Base-by-base conservation (phyloP, 2,113 vertebrate genomes). In the Gracilinanus agilis region DNA sequence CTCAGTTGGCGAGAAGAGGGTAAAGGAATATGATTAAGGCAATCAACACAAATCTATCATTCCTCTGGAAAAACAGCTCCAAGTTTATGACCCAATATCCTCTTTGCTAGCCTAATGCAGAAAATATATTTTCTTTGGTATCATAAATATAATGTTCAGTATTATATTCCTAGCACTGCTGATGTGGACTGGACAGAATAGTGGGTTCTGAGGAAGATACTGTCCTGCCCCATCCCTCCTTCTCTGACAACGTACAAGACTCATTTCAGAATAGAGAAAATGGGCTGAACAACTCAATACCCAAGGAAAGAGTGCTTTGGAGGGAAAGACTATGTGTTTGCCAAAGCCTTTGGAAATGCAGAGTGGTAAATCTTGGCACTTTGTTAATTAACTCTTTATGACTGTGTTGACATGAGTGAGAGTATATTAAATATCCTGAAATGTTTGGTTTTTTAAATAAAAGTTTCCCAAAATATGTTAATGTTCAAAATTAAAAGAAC, bases 241-340 rank as follows among this genome's bases (percentile, higher is more conserved):
- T 40, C 67, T 83, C n/a, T 40, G n/a, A 40, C 67, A 7, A 16
- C 34, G 34, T 40, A 23, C n/a, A 83, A 83, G 40, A 83, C n/a
- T 40, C 67, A 83, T 40, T 83, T 83, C 67, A 40, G 16, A 83
- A 83, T 40, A 40, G n/a, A 5, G 6, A 83, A 40, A 83, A 16
- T 40, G n/a, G n/a, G 19, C 6, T 40, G 67, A 83, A 19, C n/a
- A 40, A 2, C n/a, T 40, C n/a, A 34, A 83, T 23, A 40, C 16
- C n/a, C n/a, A 83, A 6, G 67, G n/a, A 83, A 83, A 49, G 49
- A 49, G 99, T 99, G 99, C 97, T 99, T 99, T 58, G 98, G 98
- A 44, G 99, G 99, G 89, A 99, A 99, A 98, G 99, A 99, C 96
- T 99, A 99, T 49, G 99, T 99, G 90, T 99, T 99, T 98, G 99